A percentile compares a stretch with the other conserved stretches of the same genome.
phyloP scores from a whole-genome alignment of 2,797 vertebrate genomes.

The Cyprinodon diabolis region DNA sequence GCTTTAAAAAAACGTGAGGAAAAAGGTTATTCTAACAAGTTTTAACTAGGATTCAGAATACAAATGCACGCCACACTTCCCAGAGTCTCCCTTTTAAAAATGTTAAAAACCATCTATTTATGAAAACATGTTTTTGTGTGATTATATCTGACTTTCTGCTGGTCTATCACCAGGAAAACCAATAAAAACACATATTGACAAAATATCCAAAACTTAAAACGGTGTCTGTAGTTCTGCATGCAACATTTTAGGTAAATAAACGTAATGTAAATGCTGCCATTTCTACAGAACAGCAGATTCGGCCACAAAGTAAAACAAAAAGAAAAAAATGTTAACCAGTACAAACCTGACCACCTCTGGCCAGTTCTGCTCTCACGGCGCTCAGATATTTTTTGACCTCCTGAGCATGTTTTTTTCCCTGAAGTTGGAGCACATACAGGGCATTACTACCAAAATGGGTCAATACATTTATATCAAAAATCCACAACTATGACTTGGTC shows the following conservation, averaged over 20 bases:
- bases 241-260: background rate
- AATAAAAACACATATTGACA: background rate
- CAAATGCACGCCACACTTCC: too few species aligned
- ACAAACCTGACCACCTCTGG: slow-evolving; percentile 68
- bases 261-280: background rate
- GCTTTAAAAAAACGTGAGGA: background rate
- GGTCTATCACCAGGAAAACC: background rate
- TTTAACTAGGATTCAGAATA: too few species aligned
- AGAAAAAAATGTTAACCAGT: background rate
- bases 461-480: background rate
- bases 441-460: background rate
- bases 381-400: slow-evolving; percentile 83
- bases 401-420: slow-evolving; percentile 89
- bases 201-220: background rate
- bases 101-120: too few species aligned
- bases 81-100: too few species aligned
- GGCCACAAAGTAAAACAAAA: background rate
- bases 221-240: background rate
- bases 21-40: background rate
- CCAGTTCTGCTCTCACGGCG: slow-evolving; percentile 68
- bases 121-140: too few species aligned
- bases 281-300: background rate
- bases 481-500: background rate
- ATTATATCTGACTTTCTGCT: too few species aligned
- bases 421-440: slow-evolving; percentile 28